Evolutionary conservation across 64 coral and sea anemone genomes (phyloP).

Genomic region (Platygyra sinensis): DNA sequence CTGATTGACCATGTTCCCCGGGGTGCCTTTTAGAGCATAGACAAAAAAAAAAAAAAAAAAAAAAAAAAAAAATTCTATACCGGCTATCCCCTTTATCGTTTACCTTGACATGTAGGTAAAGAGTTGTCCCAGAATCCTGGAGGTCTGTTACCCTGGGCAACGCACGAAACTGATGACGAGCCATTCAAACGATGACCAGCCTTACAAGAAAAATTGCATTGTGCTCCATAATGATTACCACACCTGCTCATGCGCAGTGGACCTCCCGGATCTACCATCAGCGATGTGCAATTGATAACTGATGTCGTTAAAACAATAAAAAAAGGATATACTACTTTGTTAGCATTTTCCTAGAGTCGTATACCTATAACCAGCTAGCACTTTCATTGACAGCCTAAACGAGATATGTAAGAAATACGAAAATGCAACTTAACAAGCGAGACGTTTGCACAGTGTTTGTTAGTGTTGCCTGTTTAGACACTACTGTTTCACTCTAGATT

Average conservation of each 20-base stretch:
- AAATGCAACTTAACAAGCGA: no score
- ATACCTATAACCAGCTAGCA: no score
- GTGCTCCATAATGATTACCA: constrained; percentile 17
- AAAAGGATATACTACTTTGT: no score
- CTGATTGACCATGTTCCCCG: no score
- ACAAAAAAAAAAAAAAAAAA: neutral
- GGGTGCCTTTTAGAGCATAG: no score
- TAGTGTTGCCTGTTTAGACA: no score
- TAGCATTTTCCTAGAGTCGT: no score
- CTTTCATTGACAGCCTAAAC: no score
- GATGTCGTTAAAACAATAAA: neutral
- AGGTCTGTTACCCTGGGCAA: neutral
- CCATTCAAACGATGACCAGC: constrained; percentile 19
- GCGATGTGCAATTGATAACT: constrained; percentile 6
- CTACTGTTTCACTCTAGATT: no score
- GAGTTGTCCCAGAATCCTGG: constrained; percentile 18
- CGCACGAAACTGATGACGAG: neutral
- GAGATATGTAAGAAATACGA: no score
- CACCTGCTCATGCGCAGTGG: neutral
- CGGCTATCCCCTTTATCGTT: neutral
- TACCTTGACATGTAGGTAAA: constrained; percentile 19
- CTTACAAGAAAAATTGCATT: constrained; percentile 27
- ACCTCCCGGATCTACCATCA: neutral
- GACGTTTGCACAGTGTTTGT: no score
- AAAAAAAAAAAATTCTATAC: no score